A percentile compares a stretch with the other conserved stretches of the same genome.
Evolutionary conservation across 35 echinoderm and acorn worm genomes (phyloP).

Genomic region (Apostichopus parvimensis): DNA sequence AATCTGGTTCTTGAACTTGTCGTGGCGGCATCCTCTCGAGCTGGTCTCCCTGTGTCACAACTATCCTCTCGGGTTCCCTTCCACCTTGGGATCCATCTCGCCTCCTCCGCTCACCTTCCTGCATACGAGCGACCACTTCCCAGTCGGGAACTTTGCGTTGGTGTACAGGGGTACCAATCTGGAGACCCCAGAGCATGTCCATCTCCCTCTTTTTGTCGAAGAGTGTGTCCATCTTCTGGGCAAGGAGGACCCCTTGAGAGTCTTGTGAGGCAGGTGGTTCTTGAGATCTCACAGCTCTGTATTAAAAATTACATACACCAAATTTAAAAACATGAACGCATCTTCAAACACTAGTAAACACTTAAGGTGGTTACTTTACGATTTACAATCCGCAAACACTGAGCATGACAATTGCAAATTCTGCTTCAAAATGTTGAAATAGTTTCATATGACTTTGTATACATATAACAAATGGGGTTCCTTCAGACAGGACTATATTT

Average conservation of each 20-base stretch:
- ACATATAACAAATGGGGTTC: too few relatives aligned
- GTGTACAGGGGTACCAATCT: conserved; percentile 21
- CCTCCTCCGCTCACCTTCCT: conserved; percentile 4
- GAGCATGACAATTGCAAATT: too few relatives aligned
- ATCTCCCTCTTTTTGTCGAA: conserved; percentile 80
- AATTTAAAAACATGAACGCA: neutral
- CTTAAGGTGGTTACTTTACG: too few relatives aligned
- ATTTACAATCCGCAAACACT: too few relatives aligned
- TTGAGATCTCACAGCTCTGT: conserved; percentile 21
- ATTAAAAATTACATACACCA: neutral
- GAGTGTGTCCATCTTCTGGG: conserved; percentile 68
- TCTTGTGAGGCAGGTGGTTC: conserved; percentile 29
- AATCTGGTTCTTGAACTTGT: conserved; percentile 47
- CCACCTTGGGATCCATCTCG: neutral
- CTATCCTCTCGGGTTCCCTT: conserved; percentile 49
- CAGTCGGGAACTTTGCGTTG: conserved; percentile 56
- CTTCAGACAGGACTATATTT: too few relatives aligned
- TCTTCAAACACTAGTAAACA: too few relatives aligned
- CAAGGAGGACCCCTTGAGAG: conserved; percentile 63
- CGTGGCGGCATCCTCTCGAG: conserved; percentile 37
- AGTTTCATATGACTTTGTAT: too few relatives aligned
- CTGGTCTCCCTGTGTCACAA: conserved; percentile 21
- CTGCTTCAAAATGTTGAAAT: too few relatives aligned
- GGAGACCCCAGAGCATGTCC: conserved; percentile 76
- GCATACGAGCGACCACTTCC: conserved; percentile 49